phyloP scores from a whole-genome alignment of 2,888 invertebrate species.

The Phortica okadai region DNA sequence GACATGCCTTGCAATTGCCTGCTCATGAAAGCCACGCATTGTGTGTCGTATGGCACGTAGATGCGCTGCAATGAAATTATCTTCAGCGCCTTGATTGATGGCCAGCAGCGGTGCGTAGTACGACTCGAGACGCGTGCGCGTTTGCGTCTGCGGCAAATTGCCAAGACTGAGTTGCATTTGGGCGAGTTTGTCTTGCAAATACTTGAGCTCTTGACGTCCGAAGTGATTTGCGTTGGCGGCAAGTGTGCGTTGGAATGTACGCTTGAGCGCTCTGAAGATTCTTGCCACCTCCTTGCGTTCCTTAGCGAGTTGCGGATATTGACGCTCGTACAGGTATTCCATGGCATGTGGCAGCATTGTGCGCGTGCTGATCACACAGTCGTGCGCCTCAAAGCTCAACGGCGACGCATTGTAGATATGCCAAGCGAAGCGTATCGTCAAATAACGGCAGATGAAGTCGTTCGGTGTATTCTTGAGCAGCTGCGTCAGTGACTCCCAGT shows the following conservation, averaged over 20 bases:
- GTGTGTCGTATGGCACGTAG: background rate
- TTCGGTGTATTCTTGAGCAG: constrained; percentile 37
- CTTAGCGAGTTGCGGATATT: constrained; percentile 14
- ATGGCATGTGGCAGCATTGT: constrained; percentile 51
- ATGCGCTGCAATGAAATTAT: constrained; percentile 13
- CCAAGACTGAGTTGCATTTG: constrained; percentile 50
- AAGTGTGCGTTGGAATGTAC: constrained; percentile 46
- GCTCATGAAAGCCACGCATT: background rate
- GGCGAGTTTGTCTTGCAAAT: constrained; percentile 46
- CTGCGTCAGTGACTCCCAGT: constrained; percentile 43
- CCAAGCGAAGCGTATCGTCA: constrained; percentile 51
- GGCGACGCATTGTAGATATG: constrained; percentile 45
- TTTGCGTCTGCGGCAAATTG: constrained; percentile 47
- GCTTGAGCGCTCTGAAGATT: constrained; percentile 43
- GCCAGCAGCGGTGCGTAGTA: constrained; percentile 36
- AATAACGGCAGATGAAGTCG: constrained; percentile 50
- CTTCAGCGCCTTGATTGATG: background rate
- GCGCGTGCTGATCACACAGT: constrained; percentile 43
- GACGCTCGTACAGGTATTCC: constrained; percentile 49
- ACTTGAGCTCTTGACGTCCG: constrained; percentile 37
- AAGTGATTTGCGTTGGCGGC: constrained; percentile 44
- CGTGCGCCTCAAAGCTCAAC: constrained; percentile 35
- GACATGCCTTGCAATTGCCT: background rate
- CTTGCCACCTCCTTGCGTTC: constrained; percentile 38
- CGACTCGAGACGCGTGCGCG: constrained; percentile 35